Conservation (phyloP, 2,888 invertebrate species). For the Pristionchus arcanus region DNA sequence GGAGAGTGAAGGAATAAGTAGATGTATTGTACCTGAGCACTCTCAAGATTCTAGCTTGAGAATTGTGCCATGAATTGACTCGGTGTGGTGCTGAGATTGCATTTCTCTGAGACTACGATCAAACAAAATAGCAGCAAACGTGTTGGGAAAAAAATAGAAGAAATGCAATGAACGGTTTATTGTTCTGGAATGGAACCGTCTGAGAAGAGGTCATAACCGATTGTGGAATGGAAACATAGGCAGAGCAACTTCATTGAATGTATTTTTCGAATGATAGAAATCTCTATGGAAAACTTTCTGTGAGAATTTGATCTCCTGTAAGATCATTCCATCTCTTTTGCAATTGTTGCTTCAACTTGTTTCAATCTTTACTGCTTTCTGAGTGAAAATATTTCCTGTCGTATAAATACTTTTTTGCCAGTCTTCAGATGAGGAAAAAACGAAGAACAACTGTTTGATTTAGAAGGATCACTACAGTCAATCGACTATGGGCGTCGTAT, state of each 20-base stretch:
- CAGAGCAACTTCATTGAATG: not conserved
- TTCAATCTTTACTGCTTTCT: no score
- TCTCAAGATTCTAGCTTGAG: not conserved
- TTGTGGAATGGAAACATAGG: not conserved
- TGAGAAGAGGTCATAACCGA: not conserved
- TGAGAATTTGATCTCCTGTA: no score
- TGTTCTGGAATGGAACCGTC: not conserved
- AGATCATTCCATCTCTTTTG: no score
- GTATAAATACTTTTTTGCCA: no score
- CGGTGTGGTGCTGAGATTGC: not conserved
- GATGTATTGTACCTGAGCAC: not conserved
- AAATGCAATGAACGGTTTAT: not conserved
- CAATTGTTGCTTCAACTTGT: no score
- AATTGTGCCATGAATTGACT: not conserved
- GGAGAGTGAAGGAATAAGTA: not conserved
- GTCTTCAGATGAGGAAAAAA: no score
- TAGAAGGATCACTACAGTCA: no score
- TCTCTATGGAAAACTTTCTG: no score
- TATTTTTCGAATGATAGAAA: no score
- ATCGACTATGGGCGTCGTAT: no score
- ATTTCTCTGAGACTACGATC: not conserved
- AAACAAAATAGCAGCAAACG: not conserved
- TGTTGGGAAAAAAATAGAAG: not conserved
- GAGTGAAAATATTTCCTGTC: no score
- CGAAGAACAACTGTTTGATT: no score